Percentiles rank a stretch among this genome's conserved stretches.
Evolutionary conservation across 1,140 invertebrate species (phyloP).

Genomic region (Zophobas morio): DNA sequence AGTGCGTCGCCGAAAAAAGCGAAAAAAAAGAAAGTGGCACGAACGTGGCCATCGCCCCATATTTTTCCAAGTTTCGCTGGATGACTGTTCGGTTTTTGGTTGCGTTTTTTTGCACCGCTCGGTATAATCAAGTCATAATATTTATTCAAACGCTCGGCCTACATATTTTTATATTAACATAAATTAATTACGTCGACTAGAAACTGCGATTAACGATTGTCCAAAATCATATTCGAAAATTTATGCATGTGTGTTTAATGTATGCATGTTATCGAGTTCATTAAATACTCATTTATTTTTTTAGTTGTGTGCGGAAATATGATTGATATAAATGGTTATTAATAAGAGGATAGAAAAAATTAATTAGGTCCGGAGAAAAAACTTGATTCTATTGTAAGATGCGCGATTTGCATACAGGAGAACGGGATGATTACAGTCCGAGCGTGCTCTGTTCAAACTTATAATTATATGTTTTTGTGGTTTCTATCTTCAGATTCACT

Average conservation of each 20-base stretch:
- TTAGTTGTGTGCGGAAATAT: not conserved
- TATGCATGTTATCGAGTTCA: not conserved
- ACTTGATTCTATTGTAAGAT: not conserved
- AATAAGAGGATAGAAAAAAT: not conserved
- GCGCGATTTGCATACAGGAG: not conserved
- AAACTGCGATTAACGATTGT: not conserved
- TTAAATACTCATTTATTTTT: not conserved
- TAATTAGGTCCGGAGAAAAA: not conserved
- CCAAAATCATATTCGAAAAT: not conserved
- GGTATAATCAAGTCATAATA: not conserved
- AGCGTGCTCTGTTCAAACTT: not conserved
- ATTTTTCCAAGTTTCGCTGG: no score
- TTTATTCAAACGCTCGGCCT: not conserved
- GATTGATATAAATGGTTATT: constrained; percentile 1
- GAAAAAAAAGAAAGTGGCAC: no score
- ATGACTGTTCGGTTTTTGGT: not conserved
- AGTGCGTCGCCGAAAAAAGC: no score
- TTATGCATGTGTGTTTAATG: not conserved
- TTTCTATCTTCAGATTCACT: no score
- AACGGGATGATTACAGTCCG: constrained; percentile 8
- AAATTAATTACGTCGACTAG: not conserved
- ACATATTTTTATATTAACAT: not conserved
- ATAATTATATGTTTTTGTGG: no score
- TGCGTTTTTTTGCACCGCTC: not conserved
- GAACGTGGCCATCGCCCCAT: no score